These are phyloP conservation scores for Sternarchorhynchus goeldii DNA, from an alignment of 2,797 vertebrate species.

Conservation along the genomic window DNA sequence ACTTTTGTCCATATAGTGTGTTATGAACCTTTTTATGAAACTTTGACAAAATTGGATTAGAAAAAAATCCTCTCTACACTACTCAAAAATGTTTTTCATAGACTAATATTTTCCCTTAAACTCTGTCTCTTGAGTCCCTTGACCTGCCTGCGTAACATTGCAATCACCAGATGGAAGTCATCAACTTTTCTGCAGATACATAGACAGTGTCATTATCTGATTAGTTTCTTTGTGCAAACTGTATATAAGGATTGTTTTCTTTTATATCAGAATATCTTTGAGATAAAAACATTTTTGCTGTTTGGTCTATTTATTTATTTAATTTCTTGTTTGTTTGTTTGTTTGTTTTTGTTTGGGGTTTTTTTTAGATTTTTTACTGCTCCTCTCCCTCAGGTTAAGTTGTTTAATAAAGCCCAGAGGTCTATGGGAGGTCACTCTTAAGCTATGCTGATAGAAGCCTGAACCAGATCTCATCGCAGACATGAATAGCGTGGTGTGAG, in stretches of 20 bases:
- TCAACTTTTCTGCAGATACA: constrained; percentile 48
- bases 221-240: constrained; percentile 26
- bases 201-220: constrained; percentile 40
- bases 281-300: background rate
- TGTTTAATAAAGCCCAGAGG: constrained; percentile 50
- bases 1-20: background rate
- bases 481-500: constrained; percentile 17
- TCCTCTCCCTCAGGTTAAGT: constrained; percentile 18
- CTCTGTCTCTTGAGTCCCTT: constrained; percentile 24
- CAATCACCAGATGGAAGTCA: constrained; percentile 56
- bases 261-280: constrained; percentile 14
- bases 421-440: constrained; percentile 38
- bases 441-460: constrained; percentile 40
- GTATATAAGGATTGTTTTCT: constrained; percentile 18
- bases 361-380: too few relatives aligned
- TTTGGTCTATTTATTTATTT: constrained; percentile 24
- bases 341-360: too few relatives aligned
- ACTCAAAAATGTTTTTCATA: background rate
- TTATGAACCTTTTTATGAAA: too few relatives aligned
- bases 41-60: background rate
- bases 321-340: constrained; percentile 42
- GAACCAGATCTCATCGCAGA: constrained; percentile 46
- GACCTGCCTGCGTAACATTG: constrained; percentile 35
- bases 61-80: background rate
- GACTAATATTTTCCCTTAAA: constrained; percentile 26